A percentile compares a stretch with the other conserved stretches of the same genome.
These are phyloP conservation scores for Oryzaephilus surinamensis DNA, from an alignment of 1,140 invertebrate species.

Conservation along the genomic window DNA sequence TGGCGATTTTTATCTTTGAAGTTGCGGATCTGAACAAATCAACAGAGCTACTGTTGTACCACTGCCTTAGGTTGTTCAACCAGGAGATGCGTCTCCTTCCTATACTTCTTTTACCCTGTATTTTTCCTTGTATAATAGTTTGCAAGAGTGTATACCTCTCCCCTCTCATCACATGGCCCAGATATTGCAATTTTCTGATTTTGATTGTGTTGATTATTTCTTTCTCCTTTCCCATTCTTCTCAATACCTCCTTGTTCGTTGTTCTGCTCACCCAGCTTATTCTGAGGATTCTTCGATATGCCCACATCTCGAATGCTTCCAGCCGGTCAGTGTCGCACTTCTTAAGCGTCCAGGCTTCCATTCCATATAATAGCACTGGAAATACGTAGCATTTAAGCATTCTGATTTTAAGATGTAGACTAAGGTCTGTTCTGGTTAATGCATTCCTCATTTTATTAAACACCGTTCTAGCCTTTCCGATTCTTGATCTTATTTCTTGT, in stretches of 20 bases:
- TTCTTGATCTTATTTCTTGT: conserved; percentile 6
- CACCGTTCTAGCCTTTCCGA: conserved; percentile 3
- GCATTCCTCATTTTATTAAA: conserved; percentile 10
- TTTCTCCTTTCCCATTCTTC: conserved; percentile 11
- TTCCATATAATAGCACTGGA: conserved; percentile 6
- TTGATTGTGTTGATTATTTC: conserved; percentile 8
- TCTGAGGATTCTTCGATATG: conserved; percentile 5
- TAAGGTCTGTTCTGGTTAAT: too few relatives aligned
- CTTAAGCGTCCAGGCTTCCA: conserved; percentile 13
- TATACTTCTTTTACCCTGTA: conserved; percentile 6
- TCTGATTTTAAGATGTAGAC: conserved; percentile 1
- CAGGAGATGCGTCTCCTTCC: conserved; percentile 6
- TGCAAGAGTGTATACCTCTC: conserved; percentile 6
- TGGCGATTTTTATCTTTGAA: conserved; percentile 9
- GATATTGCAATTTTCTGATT: conserved; percentile 11
- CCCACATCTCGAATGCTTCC: conserved; percentile 12
- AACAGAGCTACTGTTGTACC: conserved; percentile 3
- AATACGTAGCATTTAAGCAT: conserved; percentile 9
- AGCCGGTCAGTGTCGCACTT: conserved; percentile 5
- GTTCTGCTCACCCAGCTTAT: conserved; percentile 1
- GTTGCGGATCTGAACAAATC: conserved; percentile 10
- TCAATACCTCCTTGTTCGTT: conserved; percentile 7
- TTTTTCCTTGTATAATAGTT: conserved; percentile 9
- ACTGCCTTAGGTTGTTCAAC: conserved; percentile 5
- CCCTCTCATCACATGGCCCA: conserved; percentile 9